A percentile compares a stretch with the other conserved stretches of the same genome.
phyloP scores from a whole-genome alignment of 2,113 vertebrate species.

The Cichladusa arquata region DNA sequence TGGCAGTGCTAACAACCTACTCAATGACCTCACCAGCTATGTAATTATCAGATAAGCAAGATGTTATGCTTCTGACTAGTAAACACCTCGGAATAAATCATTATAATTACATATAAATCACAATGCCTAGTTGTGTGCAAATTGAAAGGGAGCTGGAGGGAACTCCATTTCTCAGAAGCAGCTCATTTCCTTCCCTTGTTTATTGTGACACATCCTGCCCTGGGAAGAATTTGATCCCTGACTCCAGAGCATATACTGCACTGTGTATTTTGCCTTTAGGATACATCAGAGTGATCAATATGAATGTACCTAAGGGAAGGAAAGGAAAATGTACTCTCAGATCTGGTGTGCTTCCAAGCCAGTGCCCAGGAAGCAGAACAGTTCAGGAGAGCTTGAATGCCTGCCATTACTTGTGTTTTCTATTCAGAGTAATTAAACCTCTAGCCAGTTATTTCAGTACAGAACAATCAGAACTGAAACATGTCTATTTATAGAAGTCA shows the following conservation, averaged over 20 bases:
- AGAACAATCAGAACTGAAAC: conserved; percentile 61
- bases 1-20: not conserved
- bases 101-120: conserved; percentile 34
- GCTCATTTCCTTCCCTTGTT: conserved; percentile 47
- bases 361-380: not conserved
- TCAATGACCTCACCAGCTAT: not conserved
- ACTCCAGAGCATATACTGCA: not conserved
- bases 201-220: conserved; percentile 14
- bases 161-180: conserved; percentile 36
- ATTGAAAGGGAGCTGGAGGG: conserved; percentile 13
- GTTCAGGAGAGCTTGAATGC: conserved; percentile 2
- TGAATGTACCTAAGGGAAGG: not conserved
- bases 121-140: conserved; percentile 29
- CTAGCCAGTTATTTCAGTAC: conserved; percentile 42
- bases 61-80: not conserved
- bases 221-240: conserved; percentile 26
- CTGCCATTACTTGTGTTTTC: conserved; percentile 27
- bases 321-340: not conserved
- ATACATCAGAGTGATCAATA: not conserved
- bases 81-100: conserved; percentile 54
- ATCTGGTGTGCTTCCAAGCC: not conserved
- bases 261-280: not conserved
- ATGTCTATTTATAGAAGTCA: conserved; percentile 38
- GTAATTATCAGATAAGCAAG: conserved; percentile 46
- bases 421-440: not conserved